Evolutionary conservation across 2,888 invertebrate species (phyloP), one percentile per base, ranked within the genome.

Genomic region (Diogma glabrata): DNA sequence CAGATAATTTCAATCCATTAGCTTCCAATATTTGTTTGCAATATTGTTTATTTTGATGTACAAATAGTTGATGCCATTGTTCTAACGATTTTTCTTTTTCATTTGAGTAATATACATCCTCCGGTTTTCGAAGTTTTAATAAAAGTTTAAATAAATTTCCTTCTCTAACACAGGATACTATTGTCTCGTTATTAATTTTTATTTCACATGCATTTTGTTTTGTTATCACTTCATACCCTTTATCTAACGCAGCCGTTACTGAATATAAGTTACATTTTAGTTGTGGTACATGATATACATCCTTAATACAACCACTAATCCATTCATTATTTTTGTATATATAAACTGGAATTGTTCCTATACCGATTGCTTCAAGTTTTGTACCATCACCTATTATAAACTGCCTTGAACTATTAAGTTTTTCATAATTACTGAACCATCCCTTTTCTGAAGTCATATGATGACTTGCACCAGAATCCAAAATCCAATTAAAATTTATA

Each of bases 211-310:
- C 26, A 16, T 49, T 36, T 14, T 49, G 12, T 20, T 53, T 33
- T 16, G 48, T 24, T 9, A 33, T 38, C 3, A 54, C 20, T 16
- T 19, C 36, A 19, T 50, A 52, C 6, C 54, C 53, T 43, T 52
- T 53, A 43, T 53, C 51, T 23, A 52, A 30, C 10, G 50, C 48
- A n/a, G 14, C 16, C 17, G 43, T 51, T 17, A 43, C 49, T 30
- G 54, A 56, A 49, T 53, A 56, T 19, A 56, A 24, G n/a, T n/a
- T n/a, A n/a, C n/a, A n/a, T n/a, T n/a, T n/a, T n/a, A n/a, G n/a
- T n/a, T n/a, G n/a, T n/a, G n/a, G n/a, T n/a, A n/a, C n/a, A n/a
- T n/a, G n/a, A n/a, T n/a, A n/a, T n/a, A n/a, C n/a, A n/a, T n/a
- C n/a, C n/a, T n/a, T n/a, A n/a, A n/a, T n/a, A n/a, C n/a, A n/a